phyloP scores from a whole-genome alignment of 2,888 invertebrate species.

The Pterobdella sp. region DNA sequence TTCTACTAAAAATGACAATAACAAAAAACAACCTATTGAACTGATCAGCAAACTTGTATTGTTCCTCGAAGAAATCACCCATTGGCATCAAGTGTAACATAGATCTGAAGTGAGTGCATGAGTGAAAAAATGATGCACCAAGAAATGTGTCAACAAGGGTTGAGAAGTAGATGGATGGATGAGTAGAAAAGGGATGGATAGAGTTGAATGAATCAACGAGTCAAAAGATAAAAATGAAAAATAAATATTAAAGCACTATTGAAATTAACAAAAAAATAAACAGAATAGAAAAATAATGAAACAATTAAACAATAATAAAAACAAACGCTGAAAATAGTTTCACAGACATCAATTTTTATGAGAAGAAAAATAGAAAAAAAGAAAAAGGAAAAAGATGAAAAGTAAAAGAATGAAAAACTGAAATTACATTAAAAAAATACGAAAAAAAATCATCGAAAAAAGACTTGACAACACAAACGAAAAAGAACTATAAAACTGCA shows the following conservation, averaged over 20 bases:
- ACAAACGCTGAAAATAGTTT: too few relatives aligned
- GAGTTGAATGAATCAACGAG: too few relatives aligned
- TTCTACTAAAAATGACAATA: too few relatives aligned
- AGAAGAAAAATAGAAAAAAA: not conserved
- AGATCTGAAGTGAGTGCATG: conserved; percentile 3
- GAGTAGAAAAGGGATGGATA: too few relatives aligned
- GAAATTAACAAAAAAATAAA: not conserved
- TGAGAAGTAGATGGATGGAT: too few relatives aligned
- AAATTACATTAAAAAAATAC: not conserved
- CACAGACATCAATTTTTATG: too few relatives aligned
- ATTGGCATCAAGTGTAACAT: conserved; percentile 42
- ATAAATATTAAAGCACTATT: not conserved
- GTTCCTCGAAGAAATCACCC: conserved; percentile 46
- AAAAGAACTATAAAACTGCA: not conserved
- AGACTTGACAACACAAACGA: not conserved
- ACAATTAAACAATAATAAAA: not conserved
- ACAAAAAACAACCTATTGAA: too few relatives aligned
- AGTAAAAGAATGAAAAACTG: not conserved
- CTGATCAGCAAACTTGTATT: conserved; percentile 45
- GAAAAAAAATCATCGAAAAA: not conserved
- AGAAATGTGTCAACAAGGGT: too few relatives aligned
- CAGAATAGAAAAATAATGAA: not conserved
- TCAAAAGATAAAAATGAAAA: not conserved
- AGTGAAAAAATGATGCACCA: too few relatives aligned
- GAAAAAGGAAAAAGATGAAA: not conserved